phyloP scores from a whole-genome alignment of 2,797 vertebrate genomes.

The Spinibarbus caldwelli region DNA sequence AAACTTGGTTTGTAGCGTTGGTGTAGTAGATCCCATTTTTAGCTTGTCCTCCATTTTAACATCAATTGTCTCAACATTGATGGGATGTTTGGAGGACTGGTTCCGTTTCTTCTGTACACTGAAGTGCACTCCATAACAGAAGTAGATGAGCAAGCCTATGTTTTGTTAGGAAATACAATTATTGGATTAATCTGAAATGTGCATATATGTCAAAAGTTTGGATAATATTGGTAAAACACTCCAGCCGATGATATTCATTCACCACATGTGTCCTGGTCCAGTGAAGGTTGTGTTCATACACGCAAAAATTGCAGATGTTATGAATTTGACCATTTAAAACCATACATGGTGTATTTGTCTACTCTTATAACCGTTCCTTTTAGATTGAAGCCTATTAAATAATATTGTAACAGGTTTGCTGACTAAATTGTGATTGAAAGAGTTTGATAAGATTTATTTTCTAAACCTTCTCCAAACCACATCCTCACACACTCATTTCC shows the following conservation, averaged over 20 bases:
- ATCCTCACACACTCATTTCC: neutral
- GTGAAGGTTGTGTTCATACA: neutral
- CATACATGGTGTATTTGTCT: neutral
- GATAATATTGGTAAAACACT: neutral
- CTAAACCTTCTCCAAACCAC: neutral
- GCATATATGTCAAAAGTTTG: neutral
- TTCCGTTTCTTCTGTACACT: conserved; percentile 78
- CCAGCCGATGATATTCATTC: neutral
- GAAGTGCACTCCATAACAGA: conserved; percentile 83
- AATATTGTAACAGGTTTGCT: neutral
- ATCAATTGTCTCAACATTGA: conserved; percentile 57
- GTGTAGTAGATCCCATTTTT: neutral
- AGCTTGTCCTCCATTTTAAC: conserved; percentile 32
- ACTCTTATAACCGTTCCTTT: neutral
- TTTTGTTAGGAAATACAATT: conserved; percentile 1
- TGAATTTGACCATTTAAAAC: neutral
- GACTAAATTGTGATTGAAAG: neutral
- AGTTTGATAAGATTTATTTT: neutral
- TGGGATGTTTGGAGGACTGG: conserved; percentile 52
- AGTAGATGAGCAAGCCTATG: conserved; percentile 85
- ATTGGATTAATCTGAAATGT: neutral
- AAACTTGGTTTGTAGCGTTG: conserved; percentile 45
- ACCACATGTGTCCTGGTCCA: neutral
- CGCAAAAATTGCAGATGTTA: neutral
- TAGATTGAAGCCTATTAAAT: neutral